phyloP scores from a whole-genome alignment of 2,113 vertebrate genomes.

The Vombatus ursinus region DNA sequence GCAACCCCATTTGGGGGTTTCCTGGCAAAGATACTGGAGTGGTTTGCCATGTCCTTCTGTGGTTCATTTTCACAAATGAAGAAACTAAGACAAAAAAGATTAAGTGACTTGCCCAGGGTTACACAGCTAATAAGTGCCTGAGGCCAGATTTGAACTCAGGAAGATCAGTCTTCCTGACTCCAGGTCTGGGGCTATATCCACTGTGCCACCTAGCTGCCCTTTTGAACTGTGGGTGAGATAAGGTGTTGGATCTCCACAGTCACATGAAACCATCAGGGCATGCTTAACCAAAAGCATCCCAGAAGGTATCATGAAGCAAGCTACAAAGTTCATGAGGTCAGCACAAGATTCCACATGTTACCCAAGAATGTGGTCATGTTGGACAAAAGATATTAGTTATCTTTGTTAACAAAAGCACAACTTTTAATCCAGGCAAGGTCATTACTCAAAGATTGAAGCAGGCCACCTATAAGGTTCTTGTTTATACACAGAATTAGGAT shows the following conservation, averaged over 20 bases:
- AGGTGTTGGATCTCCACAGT: constrained; percentile 37
- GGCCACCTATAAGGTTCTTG: too few relatives aligned
- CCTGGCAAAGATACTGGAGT: neutral
- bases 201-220: neutral
- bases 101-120: neutral
- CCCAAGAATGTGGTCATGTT: neutral
- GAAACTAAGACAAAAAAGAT: neutral
- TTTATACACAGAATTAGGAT: too few relatives aligned
- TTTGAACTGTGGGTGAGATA: constrained; percentile 49
- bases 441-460: neutral
- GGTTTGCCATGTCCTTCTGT: neutral
- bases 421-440: neutral
- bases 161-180: too few relatives aligned
- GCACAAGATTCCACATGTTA: neutral
- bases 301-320: constrained; percentile 13
- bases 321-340: neutral
- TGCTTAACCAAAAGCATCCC: constrained; percentile 30
- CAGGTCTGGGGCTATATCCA: too few relatives aligned
- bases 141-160: neutral
- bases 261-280: constrained; percentile 48
- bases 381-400: neutral
- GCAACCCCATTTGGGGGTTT: neutral
- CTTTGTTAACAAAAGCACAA: neutral
- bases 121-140: neutral
- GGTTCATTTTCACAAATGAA: neutral